phyloP scores from a whole-genome alignment of 2,888 invertebrate species.

The Euclidia mi region DNA sequence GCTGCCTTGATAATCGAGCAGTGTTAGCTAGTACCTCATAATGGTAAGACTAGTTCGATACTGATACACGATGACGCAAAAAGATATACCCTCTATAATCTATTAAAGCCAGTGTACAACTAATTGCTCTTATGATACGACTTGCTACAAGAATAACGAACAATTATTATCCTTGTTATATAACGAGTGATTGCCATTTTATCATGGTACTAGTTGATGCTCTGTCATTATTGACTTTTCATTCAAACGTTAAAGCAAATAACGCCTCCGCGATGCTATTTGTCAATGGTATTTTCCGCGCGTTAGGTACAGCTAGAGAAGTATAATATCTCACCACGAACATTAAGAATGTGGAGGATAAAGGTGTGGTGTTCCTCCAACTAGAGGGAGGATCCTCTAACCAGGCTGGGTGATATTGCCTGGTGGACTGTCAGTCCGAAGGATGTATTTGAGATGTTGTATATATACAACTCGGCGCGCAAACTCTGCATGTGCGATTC shows the following conservation, averaged over 20 bases:
- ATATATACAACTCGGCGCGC: too few species aligned
- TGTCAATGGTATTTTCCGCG: slow-evolving; percentile 48
- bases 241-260: slow-evolving; percentile 43
- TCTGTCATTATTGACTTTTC: slow-evolving; percentile 47
- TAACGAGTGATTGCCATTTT: slow-evolving; percentile 39
- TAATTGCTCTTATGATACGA: slow-evolving; percentile 38
- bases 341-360: too few species aligned
- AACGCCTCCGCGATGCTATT: slow-evolving; percentile 33
- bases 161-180: slow-evolving; percentile 28
- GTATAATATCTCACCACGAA: slow-evolving; percentile 41
- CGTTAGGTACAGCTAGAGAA: slow-evolving; percentile 12
- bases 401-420: too few species aligned
- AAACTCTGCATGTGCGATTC: too few species aligned
- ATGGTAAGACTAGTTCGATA: background rate
- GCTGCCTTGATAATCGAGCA: background rate
- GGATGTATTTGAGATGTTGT: too few species aligned
- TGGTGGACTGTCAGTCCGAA: too few species aligned
- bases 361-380: too few species aligned
- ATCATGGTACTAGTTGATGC: slow-evolving; percentile 30
- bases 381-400: too few species aligned
- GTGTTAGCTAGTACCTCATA: background rate
- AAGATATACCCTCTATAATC: slow-evolving; percentile 39
- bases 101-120: slow-evolving; percentile 13
- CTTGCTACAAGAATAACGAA: slow-evolving; percentile 24
- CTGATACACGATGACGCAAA: slow-evolving; percentile 32